phyloP scores from a whole-genome alignment of 1,140 invertebrate genomes.

The Tetraneura akinire region DNA sequence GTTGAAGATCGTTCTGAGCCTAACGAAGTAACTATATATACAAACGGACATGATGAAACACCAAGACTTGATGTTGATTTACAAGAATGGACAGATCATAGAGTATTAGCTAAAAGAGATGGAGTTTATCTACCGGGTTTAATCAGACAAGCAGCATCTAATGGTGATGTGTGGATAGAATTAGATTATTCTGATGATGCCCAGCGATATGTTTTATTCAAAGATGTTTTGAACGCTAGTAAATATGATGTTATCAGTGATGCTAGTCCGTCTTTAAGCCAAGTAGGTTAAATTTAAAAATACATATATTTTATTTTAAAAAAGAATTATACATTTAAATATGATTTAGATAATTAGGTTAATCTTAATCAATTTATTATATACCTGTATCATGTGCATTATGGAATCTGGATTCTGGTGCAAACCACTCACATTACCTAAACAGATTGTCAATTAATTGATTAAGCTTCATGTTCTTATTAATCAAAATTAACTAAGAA shows the following conservation, averaged over 20 bases:
- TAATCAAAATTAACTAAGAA: no score
- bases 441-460: no score
- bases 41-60: conserved; percentile 32
- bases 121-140: conserved; percentile 82
- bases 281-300: conserved; percentile 61
- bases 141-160: conserved; percentile 64
- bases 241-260: conserved; percentile 90
- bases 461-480: no score
- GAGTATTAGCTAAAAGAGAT: conserved; percentile 83
- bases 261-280: conserved; percentile 81
- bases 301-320: no score
- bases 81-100: conserved; percentile 86
- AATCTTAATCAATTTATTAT: no score
- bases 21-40: neutral
- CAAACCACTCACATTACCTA: no score
- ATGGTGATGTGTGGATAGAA: conserved; percentile 72
- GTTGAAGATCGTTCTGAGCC: conserved; percentile 28
- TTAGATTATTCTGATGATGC: conserved; percentile 70
- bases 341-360: no score
- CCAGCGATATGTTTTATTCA: conserved; percentile 63
- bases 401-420: no score
- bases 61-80: conserved; percentile 68
- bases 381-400: no score
- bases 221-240: conserved; percentile 62
- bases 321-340: no score